A percentile compares a stretch with the other conserved stretches of the same genome.
Evolutionary conservation across 2,888 invertebrate species (phyloP).

Genomic region (Eudasyphora cyanicolor): DNA sequence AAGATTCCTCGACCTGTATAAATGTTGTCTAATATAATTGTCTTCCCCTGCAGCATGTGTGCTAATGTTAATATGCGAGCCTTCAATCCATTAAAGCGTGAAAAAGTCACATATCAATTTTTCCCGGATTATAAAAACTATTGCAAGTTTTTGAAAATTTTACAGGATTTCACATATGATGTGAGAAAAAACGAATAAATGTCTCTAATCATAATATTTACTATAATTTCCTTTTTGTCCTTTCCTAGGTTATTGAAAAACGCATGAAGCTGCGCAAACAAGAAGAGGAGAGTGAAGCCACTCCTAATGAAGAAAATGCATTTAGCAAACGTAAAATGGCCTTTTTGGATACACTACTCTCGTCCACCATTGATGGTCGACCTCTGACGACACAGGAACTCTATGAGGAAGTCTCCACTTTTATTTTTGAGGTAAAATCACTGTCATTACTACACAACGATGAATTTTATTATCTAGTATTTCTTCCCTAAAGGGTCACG

Average conservation of each 20-base stretch:
- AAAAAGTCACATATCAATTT: conserved; percentile 73
- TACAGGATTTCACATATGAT: conserved; percentile 77
- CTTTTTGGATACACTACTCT: conserved; percentile 76
- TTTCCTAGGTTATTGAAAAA: conserved; percentile 74
- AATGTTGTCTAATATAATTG: too few relatives aligned
- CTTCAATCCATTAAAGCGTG: conserved; percentile 71
- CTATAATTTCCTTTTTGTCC: background rate
- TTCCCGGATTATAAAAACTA: conserved; percentile 81
- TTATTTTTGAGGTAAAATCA: conserved; percentile 75
- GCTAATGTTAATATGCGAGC: conserved; percentile 73
- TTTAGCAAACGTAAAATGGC: conserved; percentile 72
- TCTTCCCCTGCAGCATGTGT: conserved; percentile 71
- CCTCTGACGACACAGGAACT: conserved; percentile 73
- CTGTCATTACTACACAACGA: background rate
- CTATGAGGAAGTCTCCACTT: conserved; percentile 78
- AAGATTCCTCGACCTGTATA: conserved; percentile 61
- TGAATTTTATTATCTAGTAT: background rate
- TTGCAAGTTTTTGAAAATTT: conserved; percentile 74
- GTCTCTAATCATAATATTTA: background rate
- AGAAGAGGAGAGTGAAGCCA: conserved; percentile 28
- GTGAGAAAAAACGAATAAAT: conserved; percentile 59
- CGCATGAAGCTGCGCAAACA: conserved; percentile 68
- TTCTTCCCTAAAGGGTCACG: conserved; percentile 81
- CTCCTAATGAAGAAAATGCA: conserved; percentile 53
- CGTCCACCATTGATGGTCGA: conserved; percentile 72